Percentiles rank a stretch among this genome's conserved stretches.
Conservation (phyloP, 1,140 invertebrate genomes). For the Hycleus cichorii region DNA sequence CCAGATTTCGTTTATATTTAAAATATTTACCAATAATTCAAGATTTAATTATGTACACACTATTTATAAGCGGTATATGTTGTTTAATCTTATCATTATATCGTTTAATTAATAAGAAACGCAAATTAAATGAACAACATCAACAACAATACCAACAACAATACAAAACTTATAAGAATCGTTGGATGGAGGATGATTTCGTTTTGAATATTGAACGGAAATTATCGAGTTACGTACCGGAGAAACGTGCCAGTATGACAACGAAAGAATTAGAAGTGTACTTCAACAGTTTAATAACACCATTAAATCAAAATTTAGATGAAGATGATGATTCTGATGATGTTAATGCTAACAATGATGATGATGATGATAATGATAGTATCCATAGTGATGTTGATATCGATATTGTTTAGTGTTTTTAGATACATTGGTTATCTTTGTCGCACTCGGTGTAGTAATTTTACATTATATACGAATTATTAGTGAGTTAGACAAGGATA, state of each 20-base stretch:
- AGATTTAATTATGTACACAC: conserved; percentile 49
- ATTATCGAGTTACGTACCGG: conserved; percentile 27
- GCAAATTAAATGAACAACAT: no score
- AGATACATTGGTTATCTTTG: no score
- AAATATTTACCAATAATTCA: conserved; percentile 58
- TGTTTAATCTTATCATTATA: conserved; percentile 44
- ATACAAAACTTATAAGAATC: conserved; percentile 6
- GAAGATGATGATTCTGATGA: no score
- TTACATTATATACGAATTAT: no score
- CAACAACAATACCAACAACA: neutral
- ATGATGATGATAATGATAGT: neutral
- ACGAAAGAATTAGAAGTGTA: conserved; percentile 36
- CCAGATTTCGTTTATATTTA: conserved; percentile 64
- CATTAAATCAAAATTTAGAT: conserved; percentile 26
- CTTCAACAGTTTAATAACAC: conserved; percentile 32
- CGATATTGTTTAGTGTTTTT: no score
- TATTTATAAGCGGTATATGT: conserved; percentile 48
- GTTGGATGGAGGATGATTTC: conserved; percentile 30
- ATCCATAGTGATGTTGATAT: neutral
- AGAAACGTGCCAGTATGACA: conserved; percentile 24
- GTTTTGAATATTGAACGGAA: conserved; percentile 29
- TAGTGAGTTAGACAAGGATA: no score
- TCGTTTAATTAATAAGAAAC: conserved; percentile 14
- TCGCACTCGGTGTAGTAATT: no score
- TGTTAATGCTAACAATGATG: no score